These are phyloP conservation scores for Thaumetopoea pityocampa DNA, from an alignment of 1,140 invertebrate species.

Conservation along the genomic window DNA sequence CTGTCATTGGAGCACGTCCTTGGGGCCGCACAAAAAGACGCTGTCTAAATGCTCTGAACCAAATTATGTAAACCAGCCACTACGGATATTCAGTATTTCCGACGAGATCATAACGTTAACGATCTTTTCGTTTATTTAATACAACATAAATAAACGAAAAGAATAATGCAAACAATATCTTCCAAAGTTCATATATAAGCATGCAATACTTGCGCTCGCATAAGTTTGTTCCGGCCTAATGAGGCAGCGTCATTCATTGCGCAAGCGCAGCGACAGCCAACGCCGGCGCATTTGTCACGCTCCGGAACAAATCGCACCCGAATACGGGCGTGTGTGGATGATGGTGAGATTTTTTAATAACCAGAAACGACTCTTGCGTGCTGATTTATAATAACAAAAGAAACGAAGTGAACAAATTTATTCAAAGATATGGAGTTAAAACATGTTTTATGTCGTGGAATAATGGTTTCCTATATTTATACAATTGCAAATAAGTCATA, in stretches of 20 bases:
- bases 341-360: constrained; percentile 37
- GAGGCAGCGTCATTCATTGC: constrained; percentile 47
- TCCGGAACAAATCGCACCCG: constrained; percentile 56
- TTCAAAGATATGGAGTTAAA: too few species aligned
- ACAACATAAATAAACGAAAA: constrained; percentile 2
- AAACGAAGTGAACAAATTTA: too few species aligned
- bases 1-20: too few species aligned
- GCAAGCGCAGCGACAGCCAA: constrained; percentile 43
- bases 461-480: too few species aligned
- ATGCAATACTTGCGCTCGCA: constrained; percentile 20
- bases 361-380: too few species aligned
- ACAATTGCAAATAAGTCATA: too few species aligned
- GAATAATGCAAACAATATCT: constrained; percentile 6
- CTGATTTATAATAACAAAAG: too few species aligned
- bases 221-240: constrained; percentile 56
- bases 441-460: too few species aligned
- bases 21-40: too few species aligned
- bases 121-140: not conserved
- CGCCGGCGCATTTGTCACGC: constrained; percentile 51
- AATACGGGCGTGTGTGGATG: constrained; percentile 39
- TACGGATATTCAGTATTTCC: too few species aligned
- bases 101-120: not conserved
- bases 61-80: too few species aligned
- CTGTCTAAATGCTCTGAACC: too few species aligned
- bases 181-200: constrained; percentile 7